Evolutionary conservation across 2,797 vertebrate genomes (phyloP), one percentile per base, ranked within the genome.

Genomic region (Acanthornis magna): DNA sequence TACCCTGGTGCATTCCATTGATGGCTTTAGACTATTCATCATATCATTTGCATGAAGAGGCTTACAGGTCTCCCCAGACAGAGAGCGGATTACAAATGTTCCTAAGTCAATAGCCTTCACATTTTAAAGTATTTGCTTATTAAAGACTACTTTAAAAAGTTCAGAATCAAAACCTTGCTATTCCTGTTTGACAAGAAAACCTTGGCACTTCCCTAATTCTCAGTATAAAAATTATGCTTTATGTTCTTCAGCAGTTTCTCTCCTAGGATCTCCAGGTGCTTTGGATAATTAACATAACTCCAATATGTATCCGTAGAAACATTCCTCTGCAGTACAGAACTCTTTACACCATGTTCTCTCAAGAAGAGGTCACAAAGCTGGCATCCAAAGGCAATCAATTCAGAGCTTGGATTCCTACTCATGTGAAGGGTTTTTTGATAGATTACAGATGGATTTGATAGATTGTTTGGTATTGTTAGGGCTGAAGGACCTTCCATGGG

Each of bases 91-190:
- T 93, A 96, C 86, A 82, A 73, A 94, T 96, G 83, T 87, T 92
- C 80, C 2, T 96, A 95, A 97, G 88, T 96, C 97, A 97, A 92
- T 96, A 90, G 85, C 67, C 88, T 92, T 96, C 79, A 1, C 60
- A 61, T 71, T 96, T 92, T 91, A 95, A 97, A 96, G 77, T 32
- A 61, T 96, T 95, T 91, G 68, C 94, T 97, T 97, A 95, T 97
- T 97, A 97, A 97, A 97, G 84, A 80, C 93, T 91, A 94, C 93
- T 96, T 94, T 94, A 74, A 82, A 95, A 97, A 96, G 96, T 94
- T 96, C 92, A 71, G 82, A 87, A 91, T 63, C 79, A 93, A 89
- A 97, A 86, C 88, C 95, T 96, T 91, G 42, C 80, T 60, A 50
- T 78, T 92, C 16, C 9, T 68, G 68, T 71, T 77, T 89, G 84